phyloP scores from a whole-genome alignment of 2,888 invertebrate genomes.

The Drosophila formosana region DNA sequence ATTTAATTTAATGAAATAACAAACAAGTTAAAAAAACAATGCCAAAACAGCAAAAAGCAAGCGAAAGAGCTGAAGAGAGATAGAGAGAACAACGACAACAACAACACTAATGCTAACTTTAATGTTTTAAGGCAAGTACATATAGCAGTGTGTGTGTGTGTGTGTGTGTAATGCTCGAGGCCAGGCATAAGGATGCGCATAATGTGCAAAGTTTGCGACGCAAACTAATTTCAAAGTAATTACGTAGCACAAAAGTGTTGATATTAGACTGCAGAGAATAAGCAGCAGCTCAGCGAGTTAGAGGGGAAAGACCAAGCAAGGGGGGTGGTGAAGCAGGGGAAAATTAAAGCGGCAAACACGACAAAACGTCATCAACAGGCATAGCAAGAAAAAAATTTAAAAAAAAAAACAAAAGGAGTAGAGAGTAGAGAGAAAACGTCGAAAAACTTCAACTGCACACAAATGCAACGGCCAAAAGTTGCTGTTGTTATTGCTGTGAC shows the following conservation, averaged over 20 bases:
- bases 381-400: slow-evolving; percentile 23
- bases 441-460: slow-evolving; percentile 58
- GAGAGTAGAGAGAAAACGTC: slow-evolving; percentile 6
- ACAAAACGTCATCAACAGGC: slow-evolving; percentile 72
- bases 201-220: slow-evolving; percentile 81
- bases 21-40: slow-evolving; percentile 67
- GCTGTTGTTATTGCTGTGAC: slow-evolving; percentile 10
- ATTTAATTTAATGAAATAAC: slow-evolving; percentile 80
- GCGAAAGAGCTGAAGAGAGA: slow-evolving; percentile 19
- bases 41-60: slow-evolving; percentile 64
- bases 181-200: slow-evolving; percentile 76
- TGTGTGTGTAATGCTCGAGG: slow-evolving; percentile 45
- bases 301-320: neutral
- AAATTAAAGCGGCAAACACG: slow-evolving; percentile 35
- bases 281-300: slow-evolving; percentile 11
- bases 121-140: slow-evolving; percentile 60
- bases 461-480: slow-evolving; percentile 49
- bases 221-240: slow-evolving; percentile 84
- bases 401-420: slow-evolving; percentile 27
- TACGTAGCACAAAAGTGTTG: slow-evolving; percentile 82
- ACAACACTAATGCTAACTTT: slow-evolving; percentile 72
- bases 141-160: slow-evolving; percentile 22
- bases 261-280: slow-evolving; percentile 74
- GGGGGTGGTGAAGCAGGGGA: neutral
- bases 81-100: slow-evolving; percentile 24